Evolutionary conservation across 2,113 vertebrate species (phyloP).

Genomic region (Saccopteryx bilineata): DNA sequence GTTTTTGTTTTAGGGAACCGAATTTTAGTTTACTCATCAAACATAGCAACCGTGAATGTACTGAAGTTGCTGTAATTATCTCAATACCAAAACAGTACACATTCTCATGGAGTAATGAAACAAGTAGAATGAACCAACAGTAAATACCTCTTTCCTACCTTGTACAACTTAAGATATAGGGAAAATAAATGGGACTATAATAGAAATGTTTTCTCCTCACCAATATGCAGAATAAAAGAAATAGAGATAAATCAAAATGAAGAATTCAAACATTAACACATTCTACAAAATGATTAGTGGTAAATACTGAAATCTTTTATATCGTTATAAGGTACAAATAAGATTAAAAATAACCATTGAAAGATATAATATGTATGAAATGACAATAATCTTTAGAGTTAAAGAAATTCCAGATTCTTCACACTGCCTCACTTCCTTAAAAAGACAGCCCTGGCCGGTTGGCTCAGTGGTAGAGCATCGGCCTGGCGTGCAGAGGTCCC

Average conservation of each 20-base stretch:
- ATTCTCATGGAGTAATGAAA: slow-evolving; percentile 27
- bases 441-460: too few relatives aligned
- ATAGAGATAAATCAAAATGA: slow-evolving; percentile 40
- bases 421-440: background rate
- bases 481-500: too few relatives aligned
- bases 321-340: background rate
- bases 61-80: slow-evolving; percentile 13
- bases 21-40: slow-evolving; percentile 58
- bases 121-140: slow-evolving; percentile 15
- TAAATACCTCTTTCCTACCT: slow-evolving; percentile 35
- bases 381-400: background rate
- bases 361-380: background rate
- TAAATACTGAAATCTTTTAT: background rate
- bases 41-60: background rate
- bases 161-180: background rate
- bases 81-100: slow-evolving; percentile 19
- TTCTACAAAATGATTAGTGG: background rate
- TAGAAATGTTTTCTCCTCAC: slow-evolving; percentile 49
- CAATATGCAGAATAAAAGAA: background rate
- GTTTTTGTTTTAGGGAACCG: slow-evolving; percentile 55
- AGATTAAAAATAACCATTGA: background rate
- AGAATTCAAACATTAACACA: slow-evolving; percentile 23
- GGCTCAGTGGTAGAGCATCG: too few relatives aligned
- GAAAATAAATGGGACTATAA: slow-evolving; percentile 33
- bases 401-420: background rate